Percentiles rank a stretch among this genome's conserved stretches.
phyloP scores from a whole-genome alignment of 1,140 invertebrate species.

The Leucophenga varia region DNA sequence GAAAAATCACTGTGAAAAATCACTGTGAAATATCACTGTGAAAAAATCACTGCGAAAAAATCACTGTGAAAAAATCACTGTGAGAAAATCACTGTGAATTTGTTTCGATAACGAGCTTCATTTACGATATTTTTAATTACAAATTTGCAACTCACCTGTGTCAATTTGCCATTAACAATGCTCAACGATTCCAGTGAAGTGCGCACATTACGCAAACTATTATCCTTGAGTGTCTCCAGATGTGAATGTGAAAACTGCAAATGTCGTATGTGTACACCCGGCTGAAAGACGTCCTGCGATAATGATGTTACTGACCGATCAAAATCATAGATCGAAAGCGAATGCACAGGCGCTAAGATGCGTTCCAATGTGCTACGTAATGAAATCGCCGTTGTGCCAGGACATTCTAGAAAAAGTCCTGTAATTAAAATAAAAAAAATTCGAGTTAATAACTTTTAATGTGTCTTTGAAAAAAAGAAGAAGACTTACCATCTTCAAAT shows the following conservation, averaged over 20 bases:
- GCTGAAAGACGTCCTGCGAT: conserved; percentile 70
- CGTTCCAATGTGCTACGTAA: conserved; percentile 58
- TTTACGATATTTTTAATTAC: too few species aligned
- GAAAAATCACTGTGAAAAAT: too few species aligned
- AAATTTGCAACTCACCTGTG: conserved; percentile 55
- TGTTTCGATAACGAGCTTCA: too few species aligned
- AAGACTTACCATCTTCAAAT: conserved; percentile 79
- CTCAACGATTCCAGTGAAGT: conserved; percentile 77
- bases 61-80: too few species aligned
- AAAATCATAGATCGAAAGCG: conserved; percentile 82
- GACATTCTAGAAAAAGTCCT: conserved; percentile 85
- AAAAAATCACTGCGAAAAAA: too few species aligned
- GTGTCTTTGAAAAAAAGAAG: too few species aligned
- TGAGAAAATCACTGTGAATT: too few species aligned
- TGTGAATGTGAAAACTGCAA: conserved; percentile 82
- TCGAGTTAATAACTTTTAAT: too few species aligned
- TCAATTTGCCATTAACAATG: conserved; percentile 77
- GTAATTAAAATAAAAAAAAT: conserved; percentile 32
- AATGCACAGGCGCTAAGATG: conserved; percentile 71
- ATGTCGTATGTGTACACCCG: conserved; percentile 71
- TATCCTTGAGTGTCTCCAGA: conserved; percentile 72
- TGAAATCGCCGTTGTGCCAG: conserved; percentile 60
- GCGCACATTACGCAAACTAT: conserved; percentile 71
- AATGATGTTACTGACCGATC: conserved; percentile 74
- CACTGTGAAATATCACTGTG: too few species aligned